A percentile compares a stretch with the other conserved stretches of the same genome.
Evolutionary conservation across 2,888 invertebrate species (phyloP).

Genomic region (Ischnus inquisitorius): DNA sequence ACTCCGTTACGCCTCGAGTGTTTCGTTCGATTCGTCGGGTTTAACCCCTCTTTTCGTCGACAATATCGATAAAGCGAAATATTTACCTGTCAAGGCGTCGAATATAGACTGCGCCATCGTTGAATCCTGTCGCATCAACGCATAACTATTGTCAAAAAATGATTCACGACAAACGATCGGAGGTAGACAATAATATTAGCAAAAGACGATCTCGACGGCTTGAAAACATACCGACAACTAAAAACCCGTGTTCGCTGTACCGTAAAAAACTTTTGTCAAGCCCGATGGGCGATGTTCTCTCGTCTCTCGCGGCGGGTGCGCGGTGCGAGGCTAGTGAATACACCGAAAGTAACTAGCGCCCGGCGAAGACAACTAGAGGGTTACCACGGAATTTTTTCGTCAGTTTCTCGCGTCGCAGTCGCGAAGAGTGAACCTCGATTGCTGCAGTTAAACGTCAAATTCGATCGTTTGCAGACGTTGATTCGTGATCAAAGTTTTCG

Average conservation of each 20-base stretch:
- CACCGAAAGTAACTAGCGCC: neutral
- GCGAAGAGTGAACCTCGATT: no score
- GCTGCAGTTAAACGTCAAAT: neutral
- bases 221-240: conserved; percentile 66
- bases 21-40: conserved; percentile 48
- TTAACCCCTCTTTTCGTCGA: conserved; percentile 24
- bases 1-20: conserved; percentile 29
- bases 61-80: neutral
- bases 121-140: conserved; percentile 19
- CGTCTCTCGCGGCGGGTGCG: neutral
- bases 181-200: conserved; percentile 43
- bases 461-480: neutral
- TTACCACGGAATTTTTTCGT: no score
- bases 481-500: neutral
- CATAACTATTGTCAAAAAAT: conserved; percentile 46
- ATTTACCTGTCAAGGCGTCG: conserved; percentile 82
- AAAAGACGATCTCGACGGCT: conserved; percentile 61
- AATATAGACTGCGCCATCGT: conserved; percentile 83
- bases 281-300: neutral
- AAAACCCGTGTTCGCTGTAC: conserved; percentile 14
- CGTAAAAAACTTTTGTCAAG: neutral
- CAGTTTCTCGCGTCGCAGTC: no score
- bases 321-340: neutral
- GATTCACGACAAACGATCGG: conserved; percentile 37
- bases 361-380: neutral